Evolutionary conservation across 2,113 vertebrate species (phyloP).

Genomic region (Dascyllus trimaculatus): DNA sequence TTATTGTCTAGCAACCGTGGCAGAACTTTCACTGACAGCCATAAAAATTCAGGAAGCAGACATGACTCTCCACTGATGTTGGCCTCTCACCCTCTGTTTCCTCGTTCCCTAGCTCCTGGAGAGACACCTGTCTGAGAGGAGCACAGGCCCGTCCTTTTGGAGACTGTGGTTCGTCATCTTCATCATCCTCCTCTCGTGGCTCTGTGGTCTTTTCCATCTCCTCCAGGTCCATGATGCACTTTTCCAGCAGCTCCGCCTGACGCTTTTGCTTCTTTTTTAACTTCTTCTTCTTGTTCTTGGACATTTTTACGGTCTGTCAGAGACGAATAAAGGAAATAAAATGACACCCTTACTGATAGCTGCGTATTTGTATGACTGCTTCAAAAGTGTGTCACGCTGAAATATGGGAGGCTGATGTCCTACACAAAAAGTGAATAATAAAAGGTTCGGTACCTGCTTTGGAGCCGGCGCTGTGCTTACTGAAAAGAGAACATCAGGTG

Average conservation of each 20-base stretch:
- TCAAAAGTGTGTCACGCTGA: neutral
- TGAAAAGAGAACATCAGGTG: slow-evolving; percentile 77
- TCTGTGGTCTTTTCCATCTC: slow-evolving; percentile 90
- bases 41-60: neutral
- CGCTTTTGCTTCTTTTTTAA: slow-evolving; percentile 99
- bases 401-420: neutral
- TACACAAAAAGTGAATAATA: neutral
- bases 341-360: neutral
- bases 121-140: slow-evolving; percentile 79
- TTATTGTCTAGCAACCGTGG: neutral
- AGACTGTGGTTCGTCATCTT: slow-evolving; percentile 85
- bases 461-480: slow-evolving; percentile 98
- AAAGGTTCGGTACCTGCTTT: slow-evolving; percentile 89
- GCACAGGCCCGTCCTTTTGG: slow-evolving; percentile 82
- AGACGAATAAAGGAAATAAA: neutral
- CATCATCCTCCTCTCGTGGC: slow-evolving; percentile 86
- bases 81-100: slow-evolving; percentile 68
- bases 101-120: slow-evolving; percentile 69
- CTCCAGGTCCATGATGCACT: slow-evolving; percentile 95
- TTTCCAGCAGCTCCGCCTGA: slow-evolving; percentile 95
- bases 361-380: neutral
- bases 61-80: neutral
- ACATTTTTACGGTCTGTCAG: slow-evolving; percentile 93
- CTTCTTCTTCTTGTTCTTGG: slow-evolving; percentile 99
- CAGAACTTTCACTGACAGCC: neutral